Percentiles rank a stretch among this genome's conserved stretches.
phyloP scores from a whole-genome alignment of 2,113 vertebrate species.

The Agelaius phoeniceus region DNA sequence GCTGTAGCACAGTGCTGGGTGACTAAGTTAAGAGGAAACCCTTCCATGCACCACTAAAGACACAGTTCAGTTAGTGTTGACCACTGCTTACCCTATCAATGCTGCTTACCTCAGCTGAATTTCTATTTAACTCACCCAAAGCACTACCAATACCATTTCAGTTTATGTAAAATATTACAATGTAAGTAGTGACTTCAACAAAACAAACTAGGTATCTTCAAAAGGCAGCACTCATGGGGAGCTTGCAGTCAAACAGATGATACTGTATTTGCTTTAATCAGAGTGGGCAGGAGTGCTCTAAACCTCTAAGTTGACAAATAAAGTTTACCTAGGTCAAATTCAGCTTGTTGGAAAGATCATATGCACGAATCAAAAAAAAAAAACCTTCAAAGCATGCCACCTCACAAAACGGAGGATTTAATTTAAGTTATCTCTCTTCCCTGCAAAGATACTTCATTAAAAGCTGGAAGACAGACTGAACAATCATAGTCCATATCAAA shows the following conservation, averaged over 20 bases:
- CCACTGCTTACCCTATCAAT: not conserved
- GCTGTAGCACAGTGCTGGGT: not conserved
- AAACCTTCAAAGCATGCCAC: not conserved
- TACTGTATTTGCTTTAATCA: not conserved
- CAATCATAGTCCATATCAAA: not conserved
- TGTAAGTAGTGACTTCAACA: not conserved
- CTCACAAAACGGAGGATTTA: not conserved
- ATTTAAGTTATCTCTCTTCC: not conserved
- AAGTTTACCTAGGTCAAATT: slow-evolving; percentile 20
- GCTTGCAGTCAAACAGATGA: rapidly evolving
- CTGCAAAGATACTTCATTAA: slow-evolving; percentile 4
- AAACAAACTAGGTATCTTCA: not conserved
- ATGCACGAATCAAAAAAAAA: not conserved
- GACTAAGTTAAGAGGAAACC: not conserved
- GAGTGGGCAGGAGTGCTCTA: not conserved
- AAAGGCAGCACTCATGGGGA: not conserved
- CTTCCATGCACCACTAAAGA: not conserved
- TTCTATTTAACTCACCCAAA: not conserved
- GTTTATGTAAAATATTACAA: not conserved
- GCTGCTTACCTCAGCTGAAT: not conserved
- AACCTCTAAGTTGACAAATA: not conserved
- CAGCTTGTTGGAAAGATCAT: not conserved
- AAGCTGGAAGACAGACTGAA: not conserved
- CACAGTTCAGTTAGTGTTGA: rapidly evolving
- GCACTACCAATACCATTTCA: not conserved